Evolutionary conservation across 2,888 invertebrate species (phyloP).

Genomic region (Diogma glabrata): DNA sequence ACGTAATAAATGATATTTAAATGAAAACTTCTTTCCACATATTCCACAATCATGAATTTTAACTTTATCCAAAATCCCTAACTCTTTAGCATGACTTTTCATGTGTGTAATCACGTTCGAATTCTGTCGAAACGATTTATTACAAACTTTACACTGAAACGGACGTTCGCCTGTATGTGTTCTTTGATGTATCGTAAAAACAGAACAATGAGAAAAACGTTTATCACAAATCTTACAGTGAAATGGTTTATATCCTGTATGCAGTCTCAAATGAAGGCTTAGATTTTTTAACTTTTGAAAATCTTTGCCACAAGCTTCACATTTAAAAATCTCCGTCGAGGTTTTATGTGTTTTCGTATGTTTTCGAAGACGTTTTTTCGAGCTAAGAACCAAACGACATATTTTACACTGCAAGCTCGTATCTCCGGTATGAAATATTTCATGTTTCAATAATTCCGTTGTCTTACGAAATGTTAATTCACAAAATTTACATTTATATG

Average conservation of each 20-base stretch:
- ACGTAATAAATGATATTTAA: slow-evolving; percentile 28
- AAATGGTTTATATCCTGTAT: slow-evolving; percentile 10
- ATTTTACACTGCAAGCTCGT: slow-evolving; percentile 10
- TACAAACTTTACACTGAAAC: slow-evolving; percentile 29
- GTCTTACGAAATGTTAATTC: slow-evolving; percentile 12
- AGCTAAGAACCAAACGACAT: neutral
- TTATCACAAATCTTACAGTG: slow-evolving; percentile 8
- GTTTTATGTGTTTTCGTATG: neutral
- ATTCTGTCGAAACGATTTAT: slow-evolving; percentile 25
- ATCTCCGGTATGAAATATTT: slow-evolving; percentile 11
- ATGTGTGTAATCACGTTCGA: slow-evolving; percentile 21
- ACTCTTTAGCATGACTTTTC: slow-evolving; percentile 6
- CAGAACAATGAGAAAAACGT: slow-evolving; percentile 5
- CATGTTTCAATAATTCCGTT: slow-evolving; percentile 4
- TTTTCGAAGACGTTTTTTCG: neutral
- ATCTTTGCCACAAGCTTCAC: slow-evolving; percentile 9
- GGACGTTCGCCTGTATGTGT: slow-evolving; percentile 44
- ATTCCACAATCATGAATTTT: slow-evolving; percentile 8
- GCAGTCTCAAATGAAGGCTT: slow-evolving; percentile 9
- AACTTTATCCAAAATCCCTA: neutral
- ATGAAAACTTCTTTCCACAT: slow-evolving; percentile 8
- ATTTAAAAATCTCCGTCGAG: neutral
- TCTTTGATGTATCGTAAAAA: slow-evolving; percentile 36
- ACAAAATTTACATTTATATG: slow-evolving; percentile 24
- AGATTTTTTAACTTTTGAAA: slow-evolving; percentile 12